Evolutionary conservation across 2,797 vertebrate species (phyloP).

Genomic region (Squalus acanthias): DNA sequence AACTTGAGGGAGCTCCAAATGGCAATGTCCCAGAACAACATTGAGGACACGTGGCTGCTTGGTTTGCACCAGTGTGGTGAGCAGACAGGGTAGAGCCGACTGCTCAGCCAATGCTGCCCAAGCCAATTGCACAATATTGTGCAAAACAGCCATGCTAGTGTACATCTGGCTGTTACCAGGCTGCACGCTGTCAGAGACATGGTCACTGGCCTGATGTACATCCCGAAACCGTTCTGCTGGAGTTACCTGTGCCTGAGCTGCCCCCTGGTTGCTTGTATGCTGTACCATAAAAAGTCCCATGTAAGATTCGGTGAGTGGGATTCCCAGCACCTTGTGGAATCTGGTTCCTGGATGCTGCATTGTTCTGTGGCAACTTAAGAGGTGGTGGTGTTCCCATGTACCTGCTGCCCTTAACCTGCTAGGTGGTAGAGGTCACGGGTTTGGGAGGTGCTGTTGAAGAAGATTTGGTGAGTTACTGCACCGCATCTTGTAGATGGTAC

Average conservation of each 20-base stretch:
- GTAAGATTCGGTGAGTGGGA: neutral
- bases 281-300: neutral
- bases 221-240: neutral
- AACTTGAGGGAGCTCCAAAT: too few relatives aligned
- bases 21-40: too few relatives aligned
- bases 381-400: neutral
- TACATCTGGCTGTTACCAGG: too few relatives aligned
- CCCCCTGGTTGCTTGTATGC: neutral
- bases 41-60: too few relatives aligned
- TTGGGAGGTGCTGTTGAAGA: neutral
- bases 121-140: too few relatives aligned
- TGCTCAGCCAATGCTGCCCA: too few relatives aligned
- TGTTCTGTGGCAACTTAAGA: neutral
- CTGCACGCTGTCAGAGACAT: neutral
- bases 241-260: neutral
- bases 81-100: too few relatives aligned
- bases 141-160: too few relatives aligned
- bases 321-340: neutral
- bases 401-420: neutral
- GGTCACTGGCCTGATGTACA: neutral
- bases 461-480: neutral
- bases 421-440: neutral
- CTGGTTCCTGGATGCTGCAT: neutral
- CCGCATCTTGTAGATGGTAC: neutral
- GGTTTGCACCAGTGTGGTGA: too few relatives aligned